phyloP scores from a whole-genome alignment of 2,888 invertebrate genomes.

The Caenorhabditis angaria region DNA sequence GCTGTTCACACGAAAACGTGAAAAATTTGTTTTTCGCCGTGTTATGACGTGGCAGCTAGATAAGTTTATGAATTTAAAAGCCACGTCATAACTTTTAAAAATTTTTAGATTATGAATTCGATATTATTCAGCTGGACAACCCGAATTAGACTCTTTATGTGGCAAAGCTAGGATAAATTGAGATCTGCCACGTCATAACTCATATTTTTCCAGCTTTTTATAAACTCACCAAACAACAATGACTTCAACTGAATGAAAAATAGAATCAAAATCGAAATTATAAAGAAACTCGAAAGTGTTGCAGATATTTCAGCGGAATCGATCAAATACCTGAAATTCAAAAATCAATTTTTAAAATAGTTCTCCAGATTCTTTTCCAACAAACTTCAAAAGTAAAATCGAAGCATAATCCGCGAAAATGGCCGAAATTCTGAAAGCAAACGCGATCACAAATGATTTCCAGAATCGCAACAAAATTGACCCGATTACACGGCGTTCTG shows the following conservation, averaged over 20 bases:
- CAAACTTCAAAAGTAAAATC: slow-evolving; percentile 30
- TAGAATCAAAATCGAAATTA: slow-evolving; percentile 41
- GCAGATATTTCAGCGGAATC: slow-evolving; percentile 38
- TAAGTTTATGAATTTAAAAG: too few species aligned
- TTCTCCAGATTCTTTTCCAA: not conserved
- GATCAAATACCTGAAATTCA: slow-evolving; percentile 17
- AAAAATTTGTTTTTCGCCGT: too few species aligned
- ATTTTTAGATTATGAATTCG: too few species aligned
- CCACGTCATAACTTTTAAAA: too few species aligned
- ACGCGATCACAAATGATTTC: slow-evolving; percentile 34
- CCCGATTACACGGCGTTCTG: slow-evolving; percentile 32
- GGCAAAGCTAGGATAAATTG: too few species aligned
- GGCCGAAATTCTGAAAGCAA: slow-evolving; percentile 21
- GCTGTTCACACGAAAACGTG: too few species aligned
- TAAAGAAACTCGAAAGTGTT: slow-evolving; percentile 31
- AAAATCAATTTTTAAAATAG: not conserved
- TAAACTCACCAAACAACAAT: slow-evolving; percentile 19
- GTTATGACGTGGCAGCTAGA: too few species aligned
- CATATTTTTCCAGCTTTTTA: too few species aligned
- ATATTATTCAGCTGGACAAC: too few species aligned
- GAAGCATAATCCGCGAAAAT: slow-evolving; percentile 39
- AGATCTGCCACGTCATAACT: too few species aligned
- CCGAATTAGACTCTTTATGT: too few species aligned
- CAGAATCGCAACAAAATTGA: slow-evolving; percentile 38
- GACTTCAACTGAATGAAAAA: slow-evolving; percentile 42